phyloP scores from a whole-genome alignment of 2,113 vertebrate genomes.

The Acrocephalus kingi region DNA sequence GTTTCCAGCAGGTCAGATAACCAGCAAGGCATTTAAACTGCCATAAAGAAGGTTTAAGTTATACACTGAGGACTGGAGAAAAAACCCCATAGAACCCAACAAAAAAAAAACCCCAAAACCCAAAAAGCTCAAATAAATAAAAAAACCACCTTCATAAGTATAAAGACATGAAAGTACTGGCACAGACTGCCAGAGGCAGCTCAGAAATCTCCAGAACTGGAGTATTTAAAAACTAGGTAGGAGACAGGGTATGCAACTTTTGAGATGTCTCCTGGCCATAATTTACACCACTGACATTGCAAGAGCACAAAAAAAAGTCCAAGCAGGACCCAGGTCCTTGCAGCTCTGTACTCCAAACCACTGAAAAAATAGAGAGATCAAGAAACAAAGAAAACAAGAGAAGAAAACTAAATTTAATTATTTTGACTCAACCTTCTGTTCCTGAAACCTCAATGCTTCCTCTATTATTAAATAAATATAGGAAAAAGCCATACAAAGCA shows the following conservation, averaged over 20 bases:
- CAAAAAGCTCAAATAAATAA: not conserved
- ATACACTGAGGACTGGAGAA: not conserved
- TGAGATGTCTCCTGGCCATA: not conserved
- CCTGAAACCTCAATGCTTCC: not conserved
- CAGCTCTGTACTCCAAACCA: not conserved
- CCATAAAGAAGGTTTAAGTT: not conserved
- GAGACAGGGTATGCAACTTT: not conserved
- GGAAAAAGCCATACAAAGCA: not conserved
- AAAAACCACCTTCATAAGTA: not conserved
- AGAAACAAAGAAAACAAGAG: not conserved
- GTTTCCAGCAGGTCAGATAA: not conserved
- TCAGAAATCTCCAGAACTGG: not conserved
- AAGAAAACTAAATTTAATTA: not conserved
- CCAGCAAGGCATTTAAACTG: not conserved
- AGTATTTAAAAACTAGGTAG: not conserved
- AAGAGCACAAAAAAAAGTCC: not conserved
- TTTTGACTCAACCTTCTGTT: not conserved
- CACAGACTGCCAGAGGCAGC: not conserved
- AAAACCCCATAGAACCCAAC: not conserved
- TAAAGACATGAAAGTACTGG: not conserved
- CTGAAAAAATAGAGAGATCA: not conserved
- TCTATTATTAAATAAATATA: not conserved
- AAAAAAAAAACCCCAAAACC: accelerated
- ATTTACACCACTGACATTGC: not conserved
- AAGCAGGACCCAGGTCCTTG: not conserved